Conservation (phyloP, 2,888 invertebrate genomes). For the Erpobdella octoculata region DNA sequence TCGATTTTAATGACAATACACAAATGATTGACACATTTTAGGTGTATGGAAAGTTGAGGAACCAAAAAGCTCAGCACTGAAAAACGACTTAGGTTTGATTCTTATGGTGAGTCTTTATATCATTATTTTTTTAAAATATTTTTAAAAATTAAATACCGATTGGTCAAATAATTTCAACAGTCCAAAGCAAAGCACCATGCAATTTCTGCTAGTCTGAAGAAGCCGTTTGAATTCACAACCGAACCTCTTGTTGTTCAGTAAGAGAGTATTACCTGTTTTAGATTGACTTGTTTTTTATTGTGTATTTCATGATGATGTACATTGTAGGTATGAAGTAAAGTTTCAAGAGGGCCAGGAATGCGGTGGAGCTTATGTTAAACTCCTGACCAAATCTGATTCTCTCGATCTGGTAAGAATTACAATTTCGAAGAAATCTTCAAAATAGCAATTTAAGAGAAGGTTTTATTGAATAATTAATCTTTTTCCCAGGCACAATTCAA, state of each 20-base stretch:
- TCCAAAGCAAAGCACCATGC: conserved; percentile 95
- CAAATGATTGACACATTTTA: conserved; percentile 38
- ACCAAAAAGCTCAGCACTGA: conserved; percentile 68
- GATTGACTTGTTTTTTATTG: background rate
- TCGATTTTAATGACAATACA: background rate
- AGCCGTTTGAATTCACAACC: conserved; percentile 73
- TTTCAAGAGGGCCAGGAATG: conserved; percentile 95
- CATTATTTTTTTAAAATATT: background rate
- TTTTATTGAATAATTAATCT: background rate
- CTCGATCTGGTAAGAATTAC: conserved; percentile 57
- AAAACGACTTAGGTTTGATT: conserved; percentile 79
- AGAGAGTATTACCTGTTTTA: conserved; percentile 50
- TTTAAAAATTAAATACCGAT: background rate
- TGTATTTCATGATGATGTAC: conserved; percentile 15
- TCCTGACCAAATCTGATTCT: conserved; percentile 68
- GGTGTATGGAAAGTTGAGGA: conserved; percentile 66
- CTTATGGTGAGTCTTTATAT: conserved; percentile 58
- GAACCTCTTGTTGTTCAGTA: conserved; percentile 79
- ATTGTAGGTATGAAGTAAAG: conserved; percentile 56
- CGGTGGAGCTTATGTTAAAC: conserved; percentile 92
- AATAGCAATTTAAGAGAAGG: background rate
- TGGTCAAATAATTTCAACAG: conserved; percentile 37
- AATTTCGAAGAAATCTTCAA: background rate
- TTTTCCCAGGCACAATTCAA: conserved; percentile 64
- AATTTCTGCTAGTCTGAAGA: conserved; percentile 68